phyloP scores from a whole-genome alignment of 2,888 invertebrate genomes.

The Anaspis maculata region DNA sequence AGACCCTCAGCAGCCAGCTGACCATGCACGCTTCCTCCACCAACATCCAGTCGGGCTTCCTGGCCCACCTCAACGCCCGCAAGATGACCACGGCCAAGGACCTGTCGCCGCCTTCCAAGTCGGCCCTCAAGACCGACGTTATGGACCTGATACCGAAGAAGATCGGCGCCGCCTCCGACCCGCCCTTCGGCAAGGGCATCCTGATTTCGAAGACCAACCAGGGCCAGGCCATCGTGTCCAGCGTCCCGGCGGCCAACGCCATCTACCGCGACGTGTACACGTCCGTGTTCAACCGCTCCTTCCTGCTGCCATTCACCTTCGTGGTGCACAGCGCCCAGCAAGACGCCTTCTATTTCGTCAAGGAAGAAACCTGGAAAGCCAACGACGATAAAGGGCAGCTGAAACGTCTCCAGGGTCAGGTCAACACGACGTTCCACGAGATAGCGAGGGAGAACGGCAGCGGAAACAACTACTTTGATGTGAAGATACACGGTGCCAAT shows the following conservation, averaged over 20 bases:
- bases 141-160: slow-evolving; percentile 66
- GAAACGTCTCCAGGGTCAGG: slow-evolving; percentile 81
- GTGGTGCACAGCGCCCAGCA: slow-evolving; percentile 83
- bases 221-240: slow-evolving; percentile 73
- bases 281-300: slow-evolving; percentile 84
- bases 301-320: slow-evolving; percentile 78
- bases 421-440: slow-evolving; percentile 88
- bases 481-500: slow-evolving; percentile 84
- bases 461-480: slow-evolving; percentile 70
- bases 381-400: slow-evolving; percentile 82
- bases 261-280: slow-evolving; percentile 89
- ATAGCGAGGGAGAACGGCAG: slow-evolving; percentile 61
- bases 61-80: slow-evolving; percentile 71
- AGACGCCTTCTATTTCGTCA: slow-evolving; percentile 89
- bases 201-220: slow-evolving; percentile 72
- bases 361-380: slow-evolving; percentile 84
- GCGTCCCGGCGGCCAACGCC: slow-evolving; percentile 82
- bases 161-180: slow-evolving; percentile 77
- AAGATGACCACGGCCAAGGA: slow-evolving; percentile 70
- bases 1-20: slow-evolving; percentile 46
- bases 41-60: slow-evolving; percentile 73
- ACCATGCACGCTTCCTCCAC: slow-evolving; percentile 49
- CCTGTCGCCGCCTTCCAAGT: slow-evolving; percentile 69
- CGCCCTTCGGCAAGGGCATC: slow-evolving; percentile 81
- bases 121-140: slow-evolving; percentile 70